Conservation (phyloP, 92 coral and sea anemone species). For the Plumapathes pennacea region DNA sequence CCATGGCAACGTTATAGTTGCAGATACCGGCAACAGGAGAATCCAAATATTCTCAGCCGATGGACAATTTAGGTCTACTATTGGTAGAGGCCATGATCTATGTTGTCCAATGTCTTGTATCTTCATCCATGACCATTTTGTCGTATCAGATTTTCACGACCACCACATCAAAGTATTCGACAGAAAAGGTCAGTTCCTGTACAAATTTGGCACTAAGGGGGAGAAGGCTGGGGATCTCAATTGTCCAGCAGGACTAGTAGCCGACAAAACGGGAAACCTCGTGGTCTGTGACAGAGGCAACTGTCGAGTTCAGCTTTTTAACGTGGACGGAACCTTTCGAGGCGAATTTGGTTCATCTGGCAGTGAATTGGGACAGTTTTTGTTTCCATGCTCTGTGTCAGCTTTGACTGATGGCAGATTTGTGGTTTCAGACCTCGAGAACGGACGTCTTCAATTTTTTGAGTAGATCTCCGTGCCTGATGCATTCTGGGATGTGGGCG, state of each 20-base stretch:
- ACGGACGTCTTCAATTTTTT: background rate
- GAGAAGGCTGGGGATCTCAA: background rate
- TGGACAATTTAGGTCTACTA: background rate
- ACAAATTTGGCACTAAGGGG: constrained; percentile 2
- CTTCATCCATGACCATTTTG: background rate
- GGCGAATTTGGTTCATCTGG: background rate
- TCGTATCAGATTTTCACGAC: background rate
- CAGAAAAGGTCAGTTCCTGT: background rate
- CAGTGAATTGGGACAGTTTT: background rate
- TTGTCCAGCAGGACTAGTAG: background rate
- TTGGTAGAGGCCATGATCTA: background rate
- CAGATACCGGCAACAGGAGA: constrained; percentile 1
- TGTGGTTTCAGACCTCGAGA: background rate
- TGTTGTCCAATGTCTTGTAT: background rate
- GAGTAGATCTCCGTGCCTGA: no score
- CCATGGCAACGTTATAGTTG: background rate
- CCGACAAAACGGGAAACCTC: background rate
- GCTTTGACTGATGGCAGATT: background rate
- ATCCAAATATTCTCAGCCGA: background rate
- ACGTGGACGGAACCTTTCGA: background rate
- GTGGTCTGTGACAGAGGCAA: constrained; percentile 1
- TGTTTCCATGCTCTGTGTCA: background rate
- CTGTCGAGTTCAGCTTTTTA: background rate
- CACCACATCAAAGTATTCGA: constrained; percentile 1
- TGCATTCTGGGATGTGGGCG: no score